Evolutionary conservation across 2,797 vertebrate species (phyloP), one percentile per base, ranked within the genome.

Genomic region (Agapornis canus): DNA sequence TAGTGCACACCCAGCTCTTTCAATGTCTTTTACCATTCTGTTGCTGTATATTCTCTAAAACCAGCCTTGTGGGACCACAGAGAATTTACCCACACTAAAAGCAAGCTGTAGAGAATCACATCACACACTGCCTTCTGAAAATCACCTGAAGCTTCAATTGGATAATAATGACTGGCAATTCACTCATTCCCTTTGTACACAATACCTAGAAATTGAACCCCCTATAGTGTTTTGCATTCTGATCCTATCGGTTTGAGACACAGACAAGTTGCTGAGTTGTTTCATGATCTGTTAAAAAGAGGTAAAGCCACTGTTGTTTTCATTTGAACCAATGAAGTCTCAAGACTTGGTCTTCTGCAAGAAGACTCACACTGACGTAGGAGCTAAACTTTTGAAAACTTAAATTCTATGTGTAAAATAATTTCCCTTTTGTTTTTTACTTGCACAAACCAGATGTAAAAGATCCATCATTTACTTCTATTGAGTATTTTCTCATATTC

Each of bases 11-110:
- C 16, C 63, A 19, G 68, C 23, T 80, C 81, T 65, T 57, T 71
- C 54, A 52, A 18, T 1, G 20, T 56, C 65, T 92, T 94, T 87
- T 81, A 76, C 57, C 43, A 39, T 39, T 82, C 60, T 60, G 18
- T 47, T 57, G n/a, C 43, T 57, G 61, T 45, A 64, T 57, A 25
- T 61, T 75, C 27, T 60, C 45, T 63, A 42, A 82, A 94, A 86
- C 14, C 35, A 72, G 76, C 40, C 86, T 86, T 77, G 51, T 66
- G 80, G 72, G 94, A 97, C 51, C 76, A 49, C 32, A 18, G 26
- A 45, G 35, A 52, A 49, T 13, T 16, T 65, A 47, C 27, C 39
- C 57, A 40, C 20, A 12, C 29, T 40, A 32, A 27, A 82, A 61
- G 32, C 73, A 61, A 81, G 6, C 25, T 45, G 65, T 27, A 13